Evolutionary conservation across 2,888 invertebrate genomes (phyloP).

Genomic region (Graphium colonna): DNA sequence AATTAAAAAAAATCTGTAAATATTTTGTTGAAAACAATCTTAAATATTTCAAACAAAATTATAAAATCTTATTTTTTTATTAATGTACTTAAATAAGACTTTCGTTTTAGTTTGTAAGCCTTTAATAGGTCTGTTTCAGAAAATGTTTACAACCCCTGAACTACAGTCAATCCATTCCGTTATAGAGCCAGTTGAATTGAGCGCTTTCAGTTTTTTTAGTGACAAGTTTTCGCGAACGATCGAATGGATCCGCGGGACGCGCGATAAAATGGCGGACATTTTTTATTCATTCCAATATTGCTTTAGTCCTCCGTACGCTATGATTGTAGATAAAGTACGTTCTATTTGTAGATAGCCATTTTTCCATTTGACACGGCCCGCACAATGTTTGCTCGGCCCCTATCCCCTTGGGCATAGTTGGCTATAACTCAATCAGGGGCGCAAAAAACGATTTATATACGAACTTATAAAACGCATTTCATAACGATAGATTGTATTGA

Average conservation of each 20-base stretch:
- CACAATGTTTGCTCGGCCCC: conserved; percentile 30
- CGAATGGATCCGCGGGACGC: not conserved
- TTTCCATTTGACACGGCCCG: conserved; percentile 24
- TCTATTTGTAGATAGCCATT: conserved; percentile 20
- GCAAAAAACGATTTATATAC: conserved; percentile 23
- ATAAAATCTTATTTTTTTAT: no score
- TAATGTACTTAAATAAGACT: no score
- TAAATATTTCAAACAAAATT: no score
- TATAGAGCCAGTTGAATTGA: no score
- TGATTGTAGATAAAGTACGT: conserved; percentile 17
- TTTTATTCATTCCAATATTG: conserved; percentile 14
- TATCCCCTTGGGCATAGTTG: conserved; percentile 33
- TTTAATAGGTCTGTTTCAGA: no score
- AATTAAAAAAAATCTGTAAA: no score
- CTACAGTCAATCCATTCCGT: no score
- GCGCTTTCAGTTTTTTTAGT: no score
- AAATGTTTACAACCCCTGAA: no score
- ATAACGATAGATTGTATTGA: not conserved
- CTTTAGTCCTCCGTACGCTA: conserved; percentile 10
- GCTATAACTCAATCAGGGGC: conserved; percentile 34
- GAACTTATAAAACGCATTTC: not conserved
- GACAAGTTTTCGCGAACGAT: not conserved
- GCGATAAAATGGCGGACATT: conserved; percentile 1
- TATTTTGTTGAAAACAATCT: no score
- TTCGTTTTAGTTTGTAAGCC: no score